Evolutionary conservation across 2,113 vertebrate species (phyloP).

Genomic region (Sturnira hondurensis): DNA sequence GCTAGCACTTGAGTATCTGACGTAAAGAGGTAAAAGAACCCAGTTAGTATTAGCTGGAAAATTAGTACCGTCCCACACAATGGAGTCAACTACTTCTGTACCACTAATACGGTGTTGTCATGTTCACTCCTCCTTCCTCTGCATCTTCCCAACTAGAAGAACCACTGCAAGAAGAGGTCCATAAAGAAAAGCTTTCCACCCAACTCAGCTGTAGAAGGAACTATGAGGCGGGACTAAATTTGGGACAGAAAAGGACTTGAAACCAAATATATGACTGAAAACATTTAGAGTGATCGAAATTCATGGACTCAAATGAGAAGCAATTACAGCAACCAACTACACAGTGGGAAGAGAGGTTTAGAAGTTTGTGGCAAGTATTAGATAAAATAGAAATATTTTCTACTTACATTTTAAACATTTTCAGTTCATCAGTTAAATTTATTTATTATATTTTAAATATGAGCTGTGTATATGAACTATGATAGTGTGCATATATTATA

Average conservation of each 20-base stretch:
- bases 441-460: background rate
- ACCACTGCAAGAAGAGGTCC: background rate
- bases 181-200: background rate
- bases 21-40: background rate
- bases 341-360: slow-evolving; percentile 25
- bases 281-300: slow-evolving; percentile 41
- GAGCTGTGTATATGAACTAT: background rate
- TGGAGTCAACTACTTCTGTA: background rate
- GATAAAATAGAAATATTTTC: slow-evolving; percentile 39
- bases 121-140: background rate
- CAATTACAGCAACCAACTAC: slow-evolving; percentile 22
- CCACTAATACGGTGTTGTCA: background rate
- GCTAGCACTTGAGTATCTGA: background rate
- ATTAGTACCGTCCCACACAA: background rate
- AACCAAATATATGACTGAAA: background rate
- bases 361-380: background rate
- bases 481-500: background rate
- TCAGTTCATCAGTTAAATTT: background rate
- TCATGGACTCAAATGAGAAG: slow-evolving; percentile 2
- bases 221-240: background rate
- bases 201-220: background rate
- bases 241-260: background rate
- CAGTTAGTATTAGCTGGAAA: background rate
- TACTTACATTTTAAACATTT: background rate
- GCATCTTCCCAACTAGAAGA: background rate